A percentile compares a stretch with the other conserved stretches of the same genome.
Conservation (phyloP, 1,140 invertebrate species). For the Linepithema humile region DNA sequence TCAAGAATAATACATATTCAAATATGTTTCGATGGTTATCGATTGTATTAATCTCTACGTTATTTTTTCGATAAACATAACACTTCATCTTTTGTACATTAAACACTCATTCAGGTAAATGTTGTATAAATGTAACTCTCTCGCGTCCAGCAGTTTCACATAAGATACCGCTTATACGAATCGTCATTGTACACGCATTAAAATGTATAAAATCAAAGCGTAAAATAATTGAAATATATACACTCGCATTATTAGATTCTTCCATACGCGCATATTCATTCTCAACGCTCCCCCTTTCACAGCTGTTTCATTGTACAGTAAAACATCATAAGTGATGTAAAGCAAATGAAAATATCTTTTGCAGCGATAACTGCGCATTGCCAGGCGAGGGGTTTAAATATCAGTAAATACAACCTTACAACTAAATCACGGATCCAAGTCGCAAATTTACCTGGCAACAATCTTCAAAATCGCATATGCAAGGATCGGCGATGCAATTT, state of each 20-base stretch:
- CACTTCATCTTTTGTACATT: background rate
- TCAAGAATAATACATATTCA: background rate
- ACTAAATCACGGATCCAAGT: constrained; percentile 7
- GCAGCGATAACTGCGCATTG: background rate
- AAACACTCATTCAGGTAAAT: background rate
- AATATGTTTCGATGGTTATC: background rate
- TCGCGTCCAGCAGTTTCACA: background rate
- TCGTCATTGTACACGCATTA: background rate
- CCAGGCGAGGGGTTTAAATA: background rate
- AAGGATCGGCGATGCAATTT: too few species aligned
- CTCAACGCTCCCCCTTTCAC: background rate
- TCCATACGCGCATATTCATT: background rate
- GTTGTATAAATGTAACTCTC: background rate
- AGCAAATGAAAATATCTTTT: constrained; percentile 22
- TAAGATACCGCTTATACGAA: background rate
- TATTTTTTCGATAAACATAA: constrained; percentile 23
- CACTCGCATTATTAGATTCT: background rate
- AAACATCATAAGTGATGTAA: constrained; percentile 1
- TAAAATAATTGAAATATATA: background rate
- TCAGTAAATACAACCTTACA: constrained; percentile 10
- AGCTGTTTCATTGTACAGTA: background rate
- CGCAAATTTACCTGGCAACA: background rate
- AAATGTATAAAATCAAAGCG: constrained; percentile 29
- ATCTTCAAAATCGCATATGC: constrained; percentile 8
- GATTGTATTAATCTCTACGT: background rate